Conservation (phyloP, 2,113 vertebrate species). For the Cepphus grylle region DNA sequence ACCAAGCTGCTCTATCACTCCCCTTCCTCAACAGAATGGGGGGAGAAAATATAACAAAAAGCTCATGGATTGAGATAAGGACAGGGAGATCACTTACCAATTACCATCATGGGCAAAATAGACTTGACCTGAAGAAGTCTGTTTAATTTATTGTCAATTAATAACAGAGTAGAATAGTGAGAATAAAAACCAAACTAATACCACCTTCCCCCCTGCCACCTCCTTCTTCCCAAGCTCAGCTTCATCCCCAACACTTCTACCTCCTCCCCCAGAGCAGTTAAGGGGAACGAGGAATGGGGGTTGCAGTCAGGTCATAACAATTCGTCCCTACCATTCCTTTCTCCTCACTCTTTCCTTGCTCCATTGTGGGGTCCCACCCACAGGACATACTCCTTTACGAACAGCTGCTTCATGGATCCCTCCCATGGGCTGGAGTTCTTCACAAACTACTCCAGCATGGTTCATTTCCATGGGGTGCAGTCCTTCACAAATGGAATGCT, state of each 20-base stretch:
- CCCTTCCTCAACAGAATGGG: neutral
- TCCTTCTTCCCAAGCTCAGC: neutral
- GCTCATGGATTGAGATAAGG: neutral
- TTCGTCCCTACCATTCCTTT: neutral
- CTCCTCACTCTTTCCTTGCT: neutral
- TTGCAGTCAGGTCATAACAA: neutral
- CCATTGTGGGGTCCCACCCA: neutral
- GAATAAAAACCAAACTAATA: neutral
- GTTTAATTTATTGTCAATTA: neutral
- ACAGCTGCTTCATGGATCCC: neutral
- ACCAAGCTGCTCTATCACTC: neutral
- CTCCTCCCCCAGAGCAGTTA: fast-evolving
- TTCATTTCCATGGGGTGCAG: neutral
- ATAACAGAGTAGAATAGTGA: neutral
- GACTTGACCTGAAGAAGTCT: neutral
- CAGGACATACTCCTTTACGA: fast-evolving
- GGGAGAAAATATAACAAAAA: neutral
- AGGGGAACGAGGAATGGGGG: fast-evolving
- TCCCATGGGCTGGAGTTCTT: neutral
- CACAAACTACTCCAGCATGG: neutral
- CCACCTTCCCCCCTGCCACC: fast-evolving
- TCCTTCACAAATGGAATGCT: neutral
- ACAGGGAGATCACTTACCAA: neutral
- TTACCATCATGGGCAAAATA: neutral
- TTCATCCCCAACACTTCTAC: neutral